These are phyloP conservation scores for Synanthedon tipuliformis DNA, from an alignment of 2,888 invertebrate species.

Conservation along the genomic window DNA sequence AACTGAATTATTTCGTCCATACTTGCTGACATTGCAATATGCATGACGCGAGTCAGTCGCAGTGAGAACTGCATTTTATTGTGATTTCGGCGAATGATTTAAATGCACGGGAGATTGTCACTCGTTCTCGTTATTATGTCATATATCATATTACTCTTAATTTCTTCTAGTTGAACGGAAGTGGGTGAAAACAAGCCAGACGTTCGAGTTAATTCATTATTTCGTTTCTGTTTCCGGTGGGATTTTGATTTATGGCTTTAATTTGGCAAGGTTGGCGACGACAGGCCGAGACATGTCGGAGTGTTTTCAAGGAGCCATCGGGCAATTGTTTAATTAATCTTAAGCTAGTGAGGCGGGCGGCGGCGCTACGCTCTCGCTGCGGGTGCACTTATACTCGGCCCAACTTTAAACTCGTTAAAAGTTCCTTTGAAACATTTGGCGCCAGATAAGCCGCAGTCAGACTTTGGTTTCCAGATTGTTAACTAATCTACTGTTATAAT, in stretches of 20 bases:
- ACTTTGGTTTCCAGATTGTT: conserved; percentile 60
- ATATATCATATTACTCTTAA: neutral
- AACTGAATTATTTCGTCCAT: conserved; percentile 16
- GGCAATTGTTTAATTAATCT: conserved; percentile 71
- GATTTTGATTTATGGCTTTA: conserved; percentile 68
- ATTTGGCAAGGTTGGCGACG: conserved; percentile 68
- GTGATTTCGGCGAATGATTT: neutral
- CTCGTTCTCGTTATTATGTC: neutral
- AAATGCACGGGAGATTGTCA: neutral
- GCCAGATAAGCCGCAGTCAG: conserved; percentile 67
- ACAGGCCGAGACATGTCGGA: conserved; percentile 69
- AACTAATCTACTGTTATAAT: conserved; percentile 65
- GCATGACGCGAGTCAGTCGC: conserved; percentile 7
- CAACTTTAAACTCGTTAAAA: conserved; percentile 71
- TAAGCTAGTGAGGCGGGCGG: conserved; percentile 45
- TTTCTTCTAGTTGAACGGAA: neutral
- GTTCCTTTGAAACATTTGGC: conserved; percentile 69
- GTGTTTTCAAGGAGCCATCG: conserved; percentile 68
- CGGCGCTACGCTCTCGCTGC: conserved; percentile 29
- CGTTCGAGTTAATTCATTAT: conserved; percentile 42
- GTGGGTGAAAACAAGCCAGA: neutral
- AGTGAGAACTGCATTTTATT: neutral
- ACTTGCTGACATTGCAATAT: conserved; percentile 27
- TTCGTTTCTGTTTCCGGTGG: conserved; percentile 59
- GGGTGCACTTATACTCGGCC: conserved; percentile 61